These are phyloP conservation scores for Upupa epops DNA, from an alignment of 2,113 vertebrate genomes.

Conservation along the genomic window DNA sequence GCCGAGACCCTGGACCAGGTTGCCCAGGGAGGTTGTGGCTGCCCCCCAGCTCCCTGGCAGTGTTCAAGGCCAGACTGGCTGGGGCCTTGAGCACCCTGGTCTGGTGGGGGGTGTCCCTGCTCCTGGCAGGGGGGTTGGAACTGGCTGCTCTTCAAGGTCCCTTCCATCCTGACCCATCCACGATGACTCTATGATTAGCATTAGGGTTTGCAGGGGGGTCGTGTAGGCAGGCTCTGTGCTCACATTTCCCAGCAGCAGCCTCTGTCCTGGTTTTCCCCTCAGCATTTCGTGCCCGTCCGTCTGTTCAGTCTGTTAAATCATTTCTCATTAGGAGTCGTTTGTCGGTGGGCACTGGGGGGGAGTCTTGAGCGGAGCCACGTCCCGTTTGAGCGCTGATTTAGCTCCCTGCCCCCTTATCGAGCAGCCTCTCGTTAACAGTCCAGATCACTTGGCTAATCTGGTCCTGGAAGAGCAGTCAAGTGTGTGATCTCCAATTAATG, in stretches of 20 bases:
- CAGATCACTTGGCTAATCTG: not conserved
- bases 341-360: not conserved
- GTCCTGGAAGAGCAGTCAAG: not conserved
- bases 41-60: too few species aligned
- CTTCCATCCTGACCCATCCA: too few species aligned
- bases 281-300: not conserved
- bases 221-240: not conserved
- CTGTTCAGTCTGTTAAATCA: not conserved
- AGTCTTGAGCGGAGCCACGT: not conserved
- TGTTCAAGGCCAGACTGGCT: too few species aligned
- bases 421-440: not conserved
- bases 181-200: too few species aligned
- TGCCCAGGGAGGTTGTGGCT: too few species aligned
- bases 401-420: not conserved
- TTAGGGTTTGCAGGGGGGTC: not conserved
- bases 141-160: too few species aligned
- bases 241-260: not conserved
- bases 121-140: too few species aligned
- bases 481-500: slow-evolving; percentile 4
- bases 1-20: too few species aligned
- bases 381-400: not conserved
- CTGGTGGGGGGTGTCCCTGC: too few species aligned
- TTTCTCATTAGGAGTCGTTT: not conserved
- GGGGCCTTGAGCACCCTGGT: too few species aligned
- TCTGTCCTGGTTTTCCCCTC: not conserved